These are phyloP conservation scores for Cyphomyrus discorhynchus DNA, from an alignment of 2,113 vertebrate species.

Conservation along the genomic window DNA sequence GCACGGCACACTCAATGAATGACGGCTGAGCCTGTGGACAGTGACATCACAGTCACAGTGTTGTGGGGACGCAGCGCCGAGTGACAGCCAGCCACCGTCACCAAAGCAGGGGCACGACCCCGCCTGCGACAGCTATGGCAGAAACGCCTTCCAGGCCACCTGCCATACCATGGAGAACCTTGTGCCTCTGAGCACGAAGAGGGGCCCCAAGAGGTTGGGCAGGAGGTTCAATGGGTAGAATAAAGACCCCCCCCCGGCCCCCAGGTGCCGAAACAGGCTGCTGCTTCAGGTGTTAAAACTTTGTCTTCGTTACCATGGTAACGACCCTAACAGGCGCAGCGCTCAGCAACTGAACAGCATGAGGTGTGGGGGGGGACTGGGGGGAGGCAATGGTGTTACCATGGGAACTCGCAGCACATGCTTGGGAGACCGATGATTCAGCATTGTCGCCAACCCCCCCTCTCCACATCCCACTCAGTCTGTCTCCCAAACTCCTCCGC, in stretches of 20 bases:
- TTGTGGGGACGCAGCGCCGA: background rate
- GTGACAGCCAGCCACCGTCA: background rate
- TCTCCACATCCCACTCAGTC: conserved; percentile 18
- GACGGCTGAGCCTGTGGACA: background rate
- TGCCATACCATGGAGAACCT: background rate
- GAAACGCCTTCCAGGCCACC: background rate
- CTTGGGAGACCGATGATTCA: conserved; percentile 8
- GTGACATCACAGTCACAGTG: background rate
- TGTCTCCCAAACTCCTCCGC: conserved; percentile 17
- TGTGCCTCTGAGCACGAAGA: background rate
- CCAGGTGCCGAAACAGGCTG: background rate
- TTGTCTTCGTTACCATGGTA: conserved; percentile 18
- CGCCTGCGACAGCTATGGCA: background rate
- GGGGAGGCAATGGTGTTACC: background rate
- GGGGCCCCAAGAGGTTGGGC: background rate
- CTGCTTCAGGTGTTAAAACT: conserved; percentile 31
- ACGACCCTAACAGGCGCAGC: conserved; percentile 31
- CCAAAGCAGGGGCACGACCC: background rate
- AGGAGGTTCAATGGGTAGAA: background rate
- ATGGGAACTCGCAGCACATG: conserved; percentile 1
- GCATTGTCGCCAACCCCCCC: conserved; percentile 2
- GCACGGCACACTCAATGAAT: background rate
- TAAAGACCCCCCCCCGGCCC: background rate
- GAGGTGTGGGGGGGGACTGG: background rate
- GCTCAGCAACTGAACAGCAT: background rate